Base-by-base conservation (phyloP, 2,797 vertebrate species). In the Periparus ater region DNA sequence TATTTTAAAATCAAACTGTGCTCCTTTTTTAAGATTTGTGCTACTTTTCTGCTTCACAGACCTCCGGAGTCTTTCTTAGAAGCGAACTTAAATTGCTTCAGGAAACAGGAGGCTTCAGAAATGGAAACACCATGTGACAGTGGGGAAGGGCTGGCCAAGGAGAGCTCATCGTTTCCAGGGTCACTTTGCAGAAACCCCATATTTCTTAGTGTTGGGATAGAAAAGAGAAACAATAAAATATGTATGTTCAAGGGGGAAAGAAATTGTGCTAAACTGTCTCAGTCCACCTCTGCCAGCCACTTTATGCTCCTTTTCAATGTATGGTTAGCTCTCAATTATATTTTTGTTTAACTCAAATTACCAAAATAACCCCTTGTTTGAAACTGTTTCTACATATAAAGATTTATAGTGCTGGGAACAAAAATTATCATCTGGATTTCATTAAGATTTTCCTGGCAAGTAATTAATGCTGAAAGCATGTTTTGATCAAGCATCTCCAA, bases 391-490 rank as follows among this genome's bases (percentile, higher is more conserved):
- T 92, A 48, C 47, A 47, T 10, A 36, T 48, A 63, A 54, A 86
- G 75, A 89, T 95, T 96, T 96, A 95, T 95, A 90, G 71, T 26
- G 27, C 91, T 78, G 36, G 81, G 81, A 95, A 93, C 61, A 95
- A 91, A 93, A 97, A 67, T 73, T 11, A 73, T 81, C 51, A 82
- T 85, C 71, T 93, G 95, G 95, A 96, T 92, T 85, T 89, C 27
- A 62, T 91, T 88, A 93, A 79, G 55, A 88, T 74, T 95, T 96
- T 96, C 74, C 84, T 89, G 91, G 93, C 92, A 94, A 91, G 74
- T 91, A 89, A 94, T 93, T 96, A 94, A 95, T 76, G 48, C 66
- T 95, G 65, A 91, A 73, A 90, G 50, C 51, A 58, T 79, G 62
- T 88, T 96, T 93, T 88, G 42, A 71, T 88, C 63, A 91, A 94